These are phyloP conservation scores for Saxicola maurus DNA, from an alignment of 2,797 vertebrate genomes.

Conservation along the genomic window DNA sequence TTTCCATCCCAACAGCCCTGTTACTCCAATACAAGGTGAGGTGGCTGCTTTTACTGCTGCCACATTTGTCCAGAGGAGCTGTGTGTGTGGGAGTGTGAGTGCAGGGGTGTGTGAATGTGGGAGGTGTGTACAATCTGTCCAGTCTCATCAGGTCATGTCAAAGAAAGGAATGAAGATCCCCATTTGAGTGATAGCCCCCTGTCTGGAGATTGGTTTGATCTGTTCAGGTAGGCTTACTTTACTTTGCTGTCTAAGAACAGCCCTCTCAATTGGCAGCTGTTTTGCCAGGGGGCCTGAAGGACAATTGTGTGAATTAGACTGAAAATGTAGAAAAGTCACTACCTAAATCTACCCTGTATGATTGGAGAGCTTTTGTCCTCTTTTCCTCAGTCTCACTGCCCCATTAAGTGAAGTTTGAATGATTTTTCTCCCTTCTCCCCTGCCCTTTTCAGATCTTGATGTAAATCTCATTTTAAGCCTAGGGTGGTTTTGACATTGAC, in stretches of 20 bases:
- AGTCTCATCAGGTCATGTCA: background rate
- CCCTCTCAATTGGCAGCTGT: background rate
- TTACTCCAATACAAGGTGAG: background rate
- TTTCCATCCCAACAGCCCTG: background rate
- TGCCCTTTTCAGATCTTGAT: constrained; percentile 32
- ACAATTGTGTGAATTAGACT: background rate
- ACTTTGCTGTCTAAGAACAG: background rate
- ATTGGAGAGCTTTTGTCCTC: constrained; percentile 1
- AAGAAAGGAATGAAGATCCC: background rate
- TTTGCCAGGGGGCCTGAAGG: background rate
- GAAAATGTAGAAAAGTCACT: constrained; percentile 7
- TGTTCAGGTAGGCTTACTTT: background rate
- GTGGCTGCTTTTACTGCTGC: background rate
- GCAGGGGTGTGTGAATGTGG: background rate
- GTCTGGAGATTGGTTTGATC: background rate
- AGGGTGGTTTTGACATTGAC: constrained; percentile 51
- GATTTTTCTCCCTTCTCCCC: background rate
- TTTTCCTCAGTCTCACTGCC: background rate
- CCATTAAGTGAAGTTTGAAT: background rate
- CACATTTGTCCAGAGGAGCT: background rate
- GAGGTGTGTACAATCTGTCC: background rate
- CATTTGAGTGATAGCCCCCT: background rate
- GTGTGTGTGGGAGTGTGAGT: accelerated
- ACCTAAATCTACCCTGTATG: constrained; percentile 5
- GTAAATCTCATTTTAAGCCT: constrained; percentile 65